Conservation (phyloP, 2,113 vertebrate species). For the Choloepus hoffmanni region DNA sequence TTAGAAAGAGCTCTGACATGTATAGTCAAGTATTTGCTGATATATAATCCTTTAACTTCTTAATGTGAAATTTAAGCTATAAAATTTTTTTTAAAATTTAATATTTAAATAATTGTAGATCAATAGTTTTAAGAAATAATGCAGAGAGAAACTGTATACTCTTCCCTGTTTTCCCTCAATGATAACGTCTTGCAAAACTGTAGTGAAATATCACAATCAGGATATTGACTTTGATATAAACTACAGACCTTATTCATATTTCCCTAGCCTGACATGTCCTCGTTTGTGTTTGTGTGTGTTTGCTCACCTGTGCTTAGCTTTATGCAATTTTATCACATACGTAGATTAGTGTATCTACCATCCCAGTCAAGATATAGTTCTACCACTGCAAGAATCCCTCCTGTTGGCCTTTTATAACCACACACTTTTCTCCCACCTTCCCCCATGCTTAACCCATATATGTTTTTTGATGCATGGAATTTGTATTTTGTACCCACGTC, state of each 20-base stretch:
- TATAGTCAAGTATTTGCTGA: background rate
- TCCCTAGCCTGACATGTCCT: background rate
- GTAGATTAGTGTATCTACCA: background rate
- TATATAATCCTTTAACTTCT: background rate
- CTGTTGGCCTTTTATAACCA: background rate
- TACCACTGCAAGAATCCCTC: background rate
- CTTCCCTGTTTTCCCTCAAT: background rate
- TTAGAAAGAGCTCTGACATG: background rate
- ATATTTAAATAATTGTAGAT: background rate
- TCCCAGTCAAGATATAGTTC: background rate
- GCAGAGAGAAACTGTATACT: background rate
- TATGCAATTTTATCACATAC: background rate
- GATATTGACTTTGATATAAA: background rate
- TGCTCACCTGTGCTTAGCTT: background rate
- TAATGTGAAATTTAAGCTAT: conserved; percentile 42
- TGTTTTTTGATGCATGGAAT: background rate
- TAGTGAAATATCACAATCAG: background rate
- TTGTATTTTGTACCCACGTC: background rate
- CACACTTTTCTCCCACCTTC: background rate
- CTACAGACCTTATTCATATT: background rate
- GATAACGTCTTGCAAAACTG: background rate
- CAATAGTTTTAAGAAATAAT: background rate
- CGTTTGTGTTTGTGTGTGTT: background rate
- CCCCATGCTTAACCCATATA: background rate
- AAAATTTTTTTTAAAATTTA: background rate